phyloP scores from a whole-genome alignment of 2,113 vertebrate genomes.

The Sus scrofa region T2T-Sscrofa CM000820.6:121089001-121089500 shows the following conservation, averaged over 20 bases:
- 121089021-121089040: not conserved
- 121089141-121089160: conserved; percentile 36
- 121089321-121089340: not conserved
- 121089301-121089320: not conserved
- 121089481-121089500: conserved; percentile 40
- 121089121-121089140: conserved; percentile 23
- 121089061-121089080: conserved; percentile 22
- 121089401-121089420: not conserved
- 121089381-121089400: conserved; percentile 7
- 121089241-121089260: conserved; percentile 56
- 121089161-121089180: not conserved
- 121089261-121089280: conserved; percentile 53
- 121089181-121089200: not conserved
- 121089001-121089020: not conserved
- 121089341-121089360: not conserved
- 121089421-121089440: conserved; percentile 37
- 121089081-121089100: conserved; percentile 44
- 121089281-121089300: conserved; percentile 41
- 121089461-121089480: conserved; percentile 57
- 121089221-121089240: conserved; percentile 37
- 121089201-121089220: conserved; percentile 61
- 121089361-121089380: not conserved
- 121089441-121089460: conserved; percentile 51
- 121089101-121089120: conserved; percentile 42
- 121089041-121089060: conserved; percentile 26